Conservation (phyloP, 2,797 vertebrate genomes). For the Bradypodion ventrale region DNA sequence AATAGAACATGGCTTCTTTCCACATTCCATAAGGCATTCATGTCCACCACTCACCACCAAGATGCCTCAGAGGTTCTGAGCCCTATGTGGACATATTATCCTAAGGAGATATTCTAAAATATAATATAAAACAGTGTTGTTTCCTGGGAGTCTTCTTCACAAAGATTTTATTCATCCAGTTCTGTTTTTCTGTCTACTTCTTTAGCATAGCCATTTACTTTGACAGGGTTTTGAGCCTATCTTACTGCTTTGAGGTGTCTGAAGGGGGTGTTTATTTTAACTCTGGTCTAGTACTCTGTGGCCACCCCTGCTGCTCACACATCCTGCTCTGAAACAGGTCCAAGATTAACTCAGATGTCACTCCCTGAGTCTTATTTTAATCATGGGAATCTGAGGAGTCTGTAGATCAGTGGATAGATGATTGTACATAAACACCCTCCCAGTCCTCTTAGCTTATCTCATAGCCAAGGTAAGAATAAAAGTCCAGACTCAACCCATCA, state of each 20-base stretch:
- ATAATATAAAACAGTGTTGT: not conserved
- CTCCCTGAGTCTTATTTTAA: not conserved
- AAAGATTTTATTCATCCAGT: not conserved
- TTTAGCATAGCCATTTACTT: not conserved
- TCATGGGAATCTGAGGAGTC: not conserved
- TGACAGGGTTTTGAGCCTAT: not conserved
- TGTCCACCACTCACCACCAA: not conserved
- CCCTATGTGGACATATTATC: not conserved
- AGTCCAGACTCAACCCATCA: not conserved
- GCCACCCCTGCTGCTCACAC: not conserved
- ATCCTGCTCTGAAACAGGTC: not conserved
- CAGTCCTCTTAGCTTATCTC: not conserved
- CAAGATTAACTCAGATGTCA: not conserved
- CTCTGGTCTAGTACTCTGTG: not conserved
- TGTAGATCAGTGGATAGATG: not conserved
- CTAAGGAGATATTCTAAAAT: not conserved
- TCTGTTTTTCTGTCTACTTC: not conserved
- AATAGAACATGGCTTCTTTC: too few relatives aligned
- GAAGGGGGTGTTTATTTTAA: not conserved
- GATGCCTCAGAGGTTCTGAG: not conserved
- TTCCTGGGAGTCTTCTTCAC: not conserved
- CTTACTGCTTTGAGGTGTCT: not conserved
- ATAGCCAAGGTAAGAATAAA: not conserved
- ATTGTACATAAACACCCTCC: not conserved
- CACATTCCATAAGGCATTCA: too few relatives aligned